A percentile compares a stretch with the other conserved stretches of the same genome.
Evolutionary conservation across 1,140 invertebrate genomes (phyloP).

Genomic region (Daktulosphaira vitifoliae): DNA sequence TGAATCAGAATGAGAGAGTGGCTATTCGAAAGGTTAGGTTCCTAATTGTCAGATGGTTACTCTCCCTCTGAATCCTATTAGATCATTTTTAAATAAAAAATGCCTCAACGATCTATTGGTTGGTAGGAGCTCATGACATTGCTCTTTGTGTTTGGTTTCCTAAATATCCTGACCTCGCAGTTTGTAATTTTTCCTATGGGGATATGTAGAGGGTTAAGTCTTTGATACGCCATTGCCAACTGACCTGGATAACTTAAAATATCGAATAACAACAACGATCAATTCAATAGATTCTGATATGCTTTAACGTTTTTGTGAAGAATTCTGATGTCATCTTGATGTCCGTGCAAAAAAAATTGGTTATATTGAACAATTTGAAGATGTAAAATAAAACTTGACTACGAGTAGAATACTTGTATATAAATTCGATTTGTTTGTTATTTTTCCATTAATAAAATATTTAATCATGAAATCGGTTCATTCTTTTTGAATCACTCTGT

Average conservation of each 20-base stretch:
- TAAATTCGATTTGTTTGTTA: background rate
- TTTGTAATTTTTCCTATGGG: background rate
- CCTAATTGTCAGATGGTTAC: background rate
- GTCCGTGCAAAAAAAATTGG: background rate
- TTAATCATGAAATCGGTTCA: background rate
- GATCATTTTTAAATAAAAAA: background rate
- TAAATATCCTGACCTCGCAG: background rate
- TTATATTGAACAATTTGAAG: background rate
- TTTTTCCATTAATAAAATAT: background rate
- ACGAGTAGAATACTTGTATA: conserved; percentile 3
- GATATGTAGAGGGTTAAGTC: background rate
- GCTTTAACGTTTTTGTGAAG: background rate
- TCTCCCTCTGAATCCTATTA: too few relatives aligned
- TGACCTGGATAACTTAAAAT: background rate
- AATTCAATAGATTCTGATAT: background rate
- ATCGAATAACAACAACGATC: background rate
- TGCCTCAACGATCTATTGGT: background rate
- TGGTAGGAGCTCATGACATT: background rate
- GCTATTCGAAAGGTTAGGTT: background rate
- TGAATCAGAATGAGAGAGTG: background rate
- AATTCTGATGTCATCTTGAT: background rate
- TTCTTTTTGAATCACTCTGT: conserved; percentile 7
- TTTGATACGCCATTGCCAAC: background rate
- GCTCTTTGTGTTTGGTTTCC: background rate
- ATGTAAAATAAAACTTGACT: conserved; percentile 1